These are phyloP conservation scores for Philereme transversata DNA, from an alignment of 2,888 invertebrate species.

Conservation along the genomic window DNA sequence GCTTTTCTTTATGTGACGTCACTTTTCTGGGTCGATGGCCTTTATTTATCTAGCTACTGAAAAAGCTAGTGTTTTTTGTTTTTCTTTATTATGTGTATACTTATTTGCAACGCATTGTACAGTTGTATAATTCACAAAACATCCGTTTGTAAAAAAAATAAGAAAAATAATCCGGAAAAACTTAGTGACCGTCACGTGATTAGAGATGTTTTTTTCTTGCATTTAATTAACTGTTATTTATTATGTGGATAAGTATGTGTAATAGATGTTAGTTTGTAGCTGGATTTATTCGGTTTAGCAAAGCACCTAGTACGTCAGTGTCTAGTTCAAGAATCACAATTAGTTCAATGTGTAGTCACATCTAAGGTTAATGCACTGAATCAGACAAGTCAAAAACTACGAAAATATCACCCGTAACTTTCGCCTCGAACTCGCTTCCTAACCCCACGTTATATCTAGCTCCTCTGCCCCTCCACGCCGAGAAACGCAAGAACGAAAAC, in stretches of 20 bases:
- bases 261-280: slow-evolving; percentile 22
- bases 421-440: slow-evolving; percentile 51
- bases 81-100: slow-evolving; percentile 25
- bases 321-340: slow-evolving; percentile 2
- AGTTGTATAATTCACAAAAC: slow-evolving; percentile 6
- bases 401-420: slow-evolving; percentile 46
- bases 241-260: slow-evolving; percentile 6
- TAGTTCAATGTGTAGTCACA: not conserved
- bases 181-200: too few relatives aligned
- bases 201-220: slow-evolving; percentile 14
- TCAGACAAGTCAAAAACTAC: slow-evolving; percentile 39
- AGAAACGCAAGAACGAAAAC: slow-evolving; percentile 40
- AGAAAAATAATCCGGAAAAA: too few relatives aligned
- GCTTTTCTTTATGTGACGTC: slow-evolving; percentile 58
- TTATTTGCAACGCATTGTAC: slow-evolving; percentile 35
- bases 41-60: slow-evolving; percentile 24
- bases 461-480: slow-evolving; percentile 45
- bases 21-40: slow-evolving; percentile 29
- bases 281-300: slow-evolving; percentile 1
- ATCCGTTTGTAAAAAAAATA: too few relatives aligned
- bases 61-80: slow-evolving; percentile 23
- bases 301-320: slow-evolving; percentile 7
- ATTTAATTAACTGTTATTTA: slow-evolving; percentile 11
- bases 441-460: slow-evolving; percentile 36
- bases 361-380: slow-evolving; percentile 45